These are phyloP conservation scores for Myripristis murdjan DNA, from an alignment of 2,797 vertebrate species.

Conservation along the genomic window DNA sequence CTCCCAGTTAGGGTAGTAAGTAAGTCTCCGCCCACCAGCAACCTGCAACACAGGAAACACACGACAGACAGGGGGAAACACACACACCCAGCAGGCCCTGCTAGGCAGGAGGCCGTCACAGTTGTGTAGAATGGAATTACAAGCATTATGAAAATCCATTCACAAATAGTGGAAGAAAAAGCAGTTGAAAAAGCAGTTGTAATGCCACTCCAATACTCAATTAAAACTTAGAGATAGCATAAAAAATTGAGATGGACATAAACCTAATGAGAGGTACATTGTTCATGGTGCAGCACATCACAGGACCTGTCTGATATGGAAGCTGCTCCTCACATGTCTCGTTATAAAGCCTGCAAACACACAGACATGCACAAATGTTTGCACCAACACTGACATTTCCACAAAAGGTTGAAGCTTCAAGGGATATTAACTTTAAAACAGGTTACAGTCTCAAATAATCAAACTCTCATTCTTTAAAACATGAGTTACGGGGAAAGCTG, in stretches of 20 bases:
- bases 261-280: slow-evolving; percentile 91
- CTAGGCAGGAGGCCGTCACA: too few species aligned
- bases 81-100: too few species aligned
- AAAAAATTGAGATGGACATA: slow-evolving; percentile 5
- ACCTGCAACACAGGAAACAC: too few species aligned
- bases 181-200: too few species aligned
- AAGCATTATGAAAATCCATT: too few species aligned
- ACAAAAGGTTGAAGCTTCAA: background rate
- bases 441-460: background rate
- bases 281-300: slow-evolving; percentile 88
- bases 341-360: slow-evolving; percentile 88
- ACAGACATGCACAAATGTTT: slow-evolving; percentile 12
- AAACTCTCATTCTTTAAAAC: background rate
- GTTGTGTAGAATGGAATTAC: too few species aligned
- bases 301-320: slow-evolving; percentile 75
- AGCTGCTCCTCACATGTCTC: slow-evolving; percentile 85
- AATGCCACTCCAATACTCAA: background rate
- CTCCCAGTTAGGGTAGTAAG: too few species aligned
- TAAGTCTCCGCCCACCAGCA: too few species aligned
- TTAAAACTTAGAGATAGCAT: background rate
- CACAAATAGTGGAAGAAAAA: too few species aligned
- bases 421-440: background rate
- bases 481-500: background rate
- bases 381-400: background rate
- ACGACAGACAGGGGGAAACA: too few species aligned